These are phyloP conservation scores for Zhuqinia jingwanae DNA, from an alignment of 2,888 invertebrate species.

Conservation along the genomic window DNA sequence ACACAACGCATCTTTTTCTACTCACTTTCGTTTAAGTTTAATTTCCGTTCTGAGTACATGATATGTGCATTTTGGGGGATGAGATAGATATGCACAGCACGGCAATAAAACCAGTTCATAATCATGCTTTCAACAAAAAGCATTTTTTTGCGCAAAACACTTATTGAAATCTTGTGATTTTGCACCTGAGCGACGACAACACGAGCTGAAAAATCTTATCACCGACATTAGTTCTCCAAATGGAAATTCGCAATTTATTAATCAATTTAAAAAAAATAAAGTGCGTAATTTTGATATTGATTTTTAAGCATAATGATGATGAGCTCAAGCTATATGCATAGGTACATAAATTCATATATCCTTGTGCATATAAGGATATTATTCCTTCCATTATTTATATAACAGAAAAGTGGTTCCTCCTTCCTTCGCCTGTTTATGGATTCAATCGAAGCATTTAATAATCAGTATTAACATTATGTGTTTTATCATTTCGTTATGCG, in stretches of 20 bases:
- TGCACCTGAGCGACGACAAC: neutral
- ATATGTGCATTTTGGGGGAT: neutral
- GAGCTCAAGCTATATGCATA: too few relatives aligned
- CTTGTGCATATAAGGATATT: too few relatives aligned
- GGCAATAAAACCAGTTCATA: conserved; percentile 16
- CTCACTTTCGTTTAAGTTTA: conserved; percentile 5
- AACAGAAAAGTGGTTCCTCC: neutral
- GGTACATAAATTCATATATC: too few relatives aligned
- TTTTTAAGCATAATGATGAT: neutral
- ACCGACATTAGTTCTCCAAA: neutral
- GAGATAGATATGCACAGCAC: neutral
- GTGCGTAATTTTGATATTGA: neutral
- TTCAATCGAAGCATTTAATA: neutral
- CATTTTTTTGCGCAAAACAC: neutral
- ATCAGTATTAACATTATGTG: too few relatives aligned
- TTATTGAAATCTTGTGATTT: neutral
- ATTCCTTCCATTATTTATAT: too few relatives aligned
- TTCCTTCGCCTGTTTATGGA: neutral
- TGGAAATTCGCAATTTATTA: conserved; percentile 2
- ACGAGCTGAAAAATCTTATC: conserved; percentile 5
- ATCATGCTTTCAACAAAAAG: neutral
- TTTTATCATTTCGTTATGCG: too few relatives aligned
- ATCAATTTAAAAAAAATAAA: neutral
- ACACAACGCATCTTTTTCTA: neutral
- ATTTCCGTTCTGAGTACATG: neutral